Evolutionary conservation across 1,140 invertebrate genomes (phyloP), one percentile per base, ranked within the genome.

Genomic region (Stenopsyche tienmushanensis): DNA sequence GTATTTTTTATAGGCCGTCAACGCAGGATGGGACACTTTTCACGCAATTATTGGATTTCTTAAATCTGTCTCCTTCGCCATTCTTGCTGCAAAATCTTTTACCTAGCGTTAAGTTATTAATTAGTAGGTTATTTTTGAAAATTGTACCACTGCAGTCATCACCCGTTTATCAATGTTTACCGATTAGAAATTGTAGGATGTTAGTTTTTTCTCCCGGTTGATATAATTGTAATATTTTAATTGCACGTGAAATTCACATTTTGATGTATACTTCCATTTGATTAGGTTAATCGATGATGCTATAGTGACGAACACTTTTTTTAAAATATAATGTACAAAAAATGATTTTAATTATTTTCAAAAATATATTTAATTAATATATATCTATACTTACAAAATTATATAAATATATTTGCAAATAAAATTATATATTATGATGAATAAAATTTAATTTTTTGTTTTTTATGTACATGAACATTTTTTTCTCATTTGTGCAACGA

Each of bases 11-110:
- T 45, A 70, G 68, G 65, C 54, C 68, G 68, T 44, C 65, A 66
- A 49, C 68, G 68, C 60, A 66, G 68, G 47, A 70, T 66, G 68
- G 68, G 68, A 34, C 62, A 66, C 62, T 64, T 70, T 64, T 24
- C 68, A 54, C 68, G 68, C 60, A 70, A 70, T 50, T 70, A 66
- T 44, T 66, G 60, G 53, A 62, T 66, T 29, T 63, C 63, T 54
- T 70, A 58, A 66, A 55, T 25, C 53, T 42, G 26, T 58, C 21
- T 44, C 34, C 18, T 59, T 53, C 26, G 52, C 44, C 49, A 20
- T 58, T 42, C 54, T 58, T 52, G 41, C 50, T 64, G 62, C 64
- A 41, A 66, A 59, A 65, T 44, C 62, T 65, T 42, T 59, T 50
- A 50, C 50, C 39, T 65, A 65, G 64, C 26, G 1, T 39, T 65